Evolutionary conservation across 2,113 vertebrate species (phyloP), one percentile per base, ranked within the genome.

Genomic region (Phasianus colchicus): DNA sequence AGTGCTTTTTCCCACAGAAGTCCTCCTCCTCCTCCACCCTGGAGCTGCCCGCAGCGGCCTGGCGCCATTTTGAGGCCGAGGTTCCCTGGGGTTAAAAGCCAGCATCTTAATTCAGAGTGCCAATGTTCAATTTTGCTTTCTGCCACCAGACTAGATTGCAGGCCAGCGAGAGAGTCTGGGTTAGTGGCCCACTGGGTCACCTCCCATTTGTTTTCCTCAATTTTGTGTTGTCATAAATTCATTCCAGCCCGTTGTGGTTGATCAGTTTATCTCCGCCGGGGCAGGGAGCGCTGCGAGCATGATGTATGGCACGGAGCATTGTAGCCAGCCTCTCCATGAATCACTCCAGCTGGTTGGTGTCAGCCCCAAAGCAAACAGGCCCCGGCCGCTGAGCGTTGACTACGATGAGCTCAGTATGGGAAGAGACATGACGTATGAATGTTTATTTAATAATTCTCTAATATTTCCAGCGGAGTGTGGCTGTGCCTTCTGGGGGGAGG

Each of bases 181-280:
- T 98, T 97, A 97, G 97, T 97, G 97, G 97, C 98, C 98, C 97
- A 95, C 83, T 96, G 97, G 98, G 98, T 98, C 98, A 98, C 98
- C 98, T 98, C 97, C 98, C 98, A 98, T 98, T 98, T 98, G 98
- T 98, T 98, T 98, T 98, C 98, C 97, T 98, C 98, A 98, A 98
- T 98, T 98, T 98, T 98, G 98, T 98, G 98, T 98, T 98, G 98
- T 98, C 98, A 98, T 99, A 99, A 99, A 99, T 99, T 99, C 98
- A 98, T 99, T 98, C 98, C 98, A 98, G 97, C 97, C 98, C 97
- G 97, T 98, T 96, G 98, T 98, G 98, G 97, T 98, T 98, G 97
- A 98, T 98, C 97, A 97, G 97, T 97, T 98, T 98, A 97, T 97
- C 98, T 98, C 98, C 94, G 97, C 97, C 95, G 93, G 97, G 98